Conservation (phyloP, 2,888 invertebrate genomes). For the Stictocephala bisonia region DNA sequence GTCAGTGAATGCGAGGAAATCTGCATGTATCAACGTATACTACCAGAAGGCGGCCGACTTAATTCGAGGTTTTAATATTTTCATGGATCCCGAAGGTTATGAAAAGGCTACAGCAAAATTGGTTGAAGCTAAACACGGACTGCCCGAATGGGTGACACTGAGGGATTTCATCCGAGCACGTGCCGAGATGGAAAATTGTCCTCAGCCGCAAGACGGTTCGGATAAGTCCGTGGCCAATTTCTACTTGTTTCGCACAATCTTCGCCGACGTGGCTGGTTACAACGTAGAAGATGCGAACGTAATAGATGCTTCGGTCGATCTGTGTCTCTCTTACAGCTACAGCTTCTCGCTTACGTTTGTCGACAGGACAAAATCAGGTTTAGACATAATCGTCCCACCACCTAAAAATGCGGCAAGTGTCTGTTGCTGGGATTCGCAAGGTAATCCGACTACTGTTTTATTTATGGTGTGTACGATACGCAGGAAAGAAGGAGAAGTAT, state of each 20-base stretch:
- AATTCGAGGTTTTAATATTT: constrained; percentile 4
- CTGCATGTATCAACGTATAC: constrained; percentile 9
- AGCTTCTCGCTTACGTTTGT: constrained; percentile 11
- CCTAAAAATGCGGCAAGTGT: neutral
- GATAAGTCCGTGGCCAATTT: neutral
- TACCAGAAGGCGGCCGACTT: neutral
- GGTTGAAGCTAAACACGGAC: neutral
- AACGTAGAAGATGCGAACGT: constrained; percentile 24
- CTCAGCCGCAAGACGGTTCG: neutral
- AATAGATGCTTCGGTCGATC: neutral
- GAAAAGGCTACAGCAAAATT: neutral
- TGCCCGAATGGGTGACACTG: neutral
- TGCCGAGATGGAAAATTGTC: neutral
- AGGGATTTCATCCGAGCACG: neutral
- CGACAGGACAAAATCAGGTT: neutral
- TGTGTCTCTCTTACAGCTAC: constrained; percentile 5
- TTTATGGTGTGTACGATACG: neutral
- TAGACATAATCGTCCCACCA: neutral
- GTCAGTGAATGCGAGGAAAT: constrained; percentile 8
- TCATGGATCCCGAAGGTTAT: neutral
- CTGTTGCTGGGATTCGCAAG: neutral
- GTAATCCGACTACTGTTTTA: neutral
- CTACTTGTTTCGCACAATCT: constrained; percentile 17
- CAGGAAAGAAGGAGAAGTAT: too few species aligned
- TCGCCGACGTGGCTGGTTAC: neutral